Base-by-base conservation (phyloP, 2,113 vertebrate species). In the Lates calcarifer region DNA sequence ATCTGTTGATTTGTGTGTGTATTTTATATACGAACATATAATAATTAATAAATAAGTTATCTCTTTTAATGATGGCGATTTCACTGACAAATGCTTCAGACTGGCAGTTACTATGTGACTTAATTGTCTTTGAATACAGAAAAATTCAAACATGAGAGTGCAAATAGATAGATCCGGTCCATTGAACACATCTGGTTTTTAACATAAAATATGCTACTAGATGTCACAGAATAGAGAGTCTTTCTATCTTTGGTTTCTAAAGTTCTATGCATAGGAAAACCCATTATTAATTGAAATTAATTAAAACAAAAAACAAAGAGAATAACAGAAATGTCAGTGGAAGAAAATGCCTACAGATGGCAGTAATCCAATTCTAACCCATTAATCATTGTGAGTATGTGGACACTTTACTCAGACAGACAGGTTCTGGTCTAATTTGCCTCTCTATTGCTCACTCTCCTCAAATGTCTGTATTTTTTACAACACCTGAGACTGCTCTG, bases 341-440 rank as follows among this genome's bases (percentile, higher is more conserved):
- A 60, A 43, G n/a, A 67, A 17, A 8, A 65, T 41, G 56, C 72
- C 81, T 79, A 20, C 66, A 73, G 62, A 74, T 53, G 63, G 78
- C 72, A 66, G 43, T 82, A 82, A 87, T 83, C 77, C 24, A 82
- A 87, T 83, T 87, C 78, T 33, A 74, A 60, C 47, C 53, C 79
- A 87, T 91, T 88, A 87, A 82, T 89, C 75, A 87, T 35, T 41
- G 26, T 28, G 47, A 67, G 62, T 43, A 58, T 86, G 70, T 74
- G 67, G 64, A 83, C 6, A 6, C 82, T 37, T 62, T 76, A 64
- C 58, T 79, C 60, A n/a, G 57, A 83, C 78, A 55, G 78, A 85
- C 81, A 66, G 77, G 37, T 64, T 82, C 60, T 74, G 58, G 35
- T 85, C 64, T 87, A 79, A 89, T 87, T 87, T 87, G 61, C 62